Conservation (phyloP, 2,797 vertebrate species). For the Bothrops alternatus region DNA sequence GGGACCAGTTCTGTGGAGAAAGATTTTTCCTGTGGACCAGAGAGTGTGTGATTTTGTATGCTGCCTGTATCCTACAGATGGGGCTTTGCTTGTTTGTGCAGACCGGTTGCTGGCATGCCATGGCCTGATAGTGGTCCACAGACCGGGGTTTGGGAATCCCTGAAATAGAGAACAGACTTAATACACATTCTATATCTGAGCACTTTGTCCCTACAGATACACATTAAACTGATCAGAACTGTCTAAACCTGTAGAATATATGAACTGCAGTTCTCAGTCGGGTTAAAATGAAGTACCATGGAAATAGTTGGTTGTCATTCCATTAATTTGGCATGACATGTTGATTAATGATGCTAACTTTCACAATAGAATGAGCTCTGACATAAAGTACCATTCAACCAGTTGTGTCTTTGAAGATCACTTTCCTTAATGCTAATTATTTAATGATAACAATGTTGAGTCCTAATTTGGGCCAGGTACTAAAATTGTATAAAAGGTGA, state of each 20-base stretch:
- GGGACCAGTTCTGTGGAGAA: too few species aligned
- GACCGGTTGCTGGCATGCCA: too few species aligned
- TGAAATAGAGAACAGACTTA: neutral
- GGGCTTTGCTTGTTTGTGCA: too few species aligned
- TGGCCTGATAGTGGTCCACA: too few species aligned
- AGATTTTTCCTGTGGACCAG: too few species aligned
- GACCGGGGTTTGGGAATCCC: too few species aligned
- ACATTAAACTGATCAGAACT: neutral
- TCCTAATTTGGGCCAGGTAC: neutral
- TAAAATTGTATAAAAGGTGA: neutral
- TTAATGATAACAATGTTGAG: neutral
- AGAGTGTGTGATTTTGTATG: too few species aligned
- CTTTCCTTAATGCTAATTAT: neutral
- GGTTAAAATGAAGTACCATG: neutral
- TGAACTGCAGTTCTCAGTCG: neutral
- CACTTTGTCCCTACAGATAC: neutral
- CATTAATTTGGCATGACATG: neutral
- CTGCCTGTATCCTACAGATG: too few species aligned
- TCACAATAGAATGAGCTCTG: neutral
- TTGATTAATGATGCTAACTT: neutral
- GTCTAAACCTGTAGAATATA: neutral
- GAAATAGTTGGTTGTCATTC: neutral
- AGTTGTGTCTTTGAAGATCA: neutral
- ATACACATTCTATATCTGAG: neutral
- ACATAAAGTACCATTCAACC: neutral